phyloP scores from a whole-genome alignment of 2,797 vertebrate species.

The Coluber constrictor region DNA sequence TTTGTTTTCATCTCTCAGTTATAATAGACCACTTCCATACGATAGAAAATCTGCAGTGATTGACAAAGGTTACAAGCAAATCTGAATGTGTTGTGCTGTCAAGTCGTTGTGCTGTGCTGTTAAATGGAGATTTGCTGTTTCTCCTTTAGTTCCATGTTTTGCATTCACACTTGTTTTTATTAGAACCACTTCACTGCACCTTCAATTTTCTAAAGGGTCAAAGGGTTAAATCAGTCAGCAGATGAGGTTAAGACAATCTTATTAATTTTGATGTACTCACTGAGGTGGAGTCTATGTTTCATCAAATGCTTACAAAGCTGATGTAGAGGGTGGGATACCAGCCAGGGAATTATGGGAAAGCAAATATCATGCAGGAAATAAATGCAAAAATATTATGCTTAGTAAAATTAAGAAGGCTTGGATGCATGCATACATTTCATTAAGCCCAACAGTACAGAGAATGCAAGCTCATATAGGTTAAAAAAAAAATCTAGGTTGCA shows the following conservation, averaged over 20 bases:
- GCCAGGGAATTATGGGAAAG: not conserved
- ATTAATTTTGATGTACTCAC: slow-evolving; percentile 1
- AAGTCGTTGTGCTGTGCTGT: fast-evolving
- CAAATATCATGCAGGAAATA: not conserved
- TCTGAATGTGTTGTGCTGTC: not conserved
- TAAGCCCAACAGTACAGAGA: not conserved
- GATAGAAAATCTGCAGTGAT: not conserved
- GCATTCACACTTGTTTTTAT: not conserved
- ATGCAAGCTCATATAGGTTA: not conserved
- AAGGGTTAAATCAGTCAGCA: slow-evolving; percentile 9
- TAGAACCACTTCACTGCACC: not conserved
- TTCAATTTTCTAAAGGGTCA: not conserved
- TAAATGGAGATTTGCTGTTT: not conserved
- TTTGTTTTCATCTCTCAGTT: not conserved
- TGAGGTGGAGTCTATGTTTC: not conserved
- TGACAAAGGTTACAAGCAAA: not conserved
- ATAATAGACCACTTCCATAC: not conserved
- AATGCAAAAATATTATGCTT: not conserved
- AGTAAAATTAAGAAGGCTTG: not conserved
- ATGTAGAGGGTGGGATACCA: fast-evolving
- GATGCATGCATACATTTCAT: not conserved
- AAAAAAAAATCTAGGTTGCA: not conserved
- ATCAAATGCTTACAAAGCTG: not conserved
- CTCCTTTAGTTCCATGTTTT: not conserved
- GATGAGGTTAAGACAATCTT: not conserved